These are phyloP conservation scores for Melanotaenia maccullochi DNA, from an alignment of 2,797 vertebrate genomes.

Conservation along the genomic window DNA sequence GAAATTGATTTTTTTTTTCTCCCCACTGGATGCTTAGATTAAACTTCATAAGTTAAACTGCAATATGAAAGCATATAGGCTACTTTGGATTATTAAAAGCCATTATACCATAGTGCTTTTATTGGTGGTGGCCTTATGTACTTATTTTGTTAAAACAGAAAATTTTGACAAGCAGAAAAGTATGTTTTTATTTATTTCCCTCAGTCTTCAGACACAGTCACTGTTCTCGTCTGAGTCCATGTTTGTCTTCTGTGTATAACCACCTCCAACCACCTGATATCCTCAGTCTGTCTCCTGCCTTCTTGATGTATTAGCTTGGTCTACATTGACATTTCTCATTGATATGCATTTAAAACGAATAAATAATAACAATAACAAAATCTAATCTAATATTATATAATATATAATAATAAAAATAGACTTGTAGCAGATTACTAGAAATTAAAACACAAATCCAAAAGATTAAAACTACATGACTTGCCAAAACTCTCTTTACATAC, in stretches of 20 bases:
- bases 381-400: too few relatives aligned
- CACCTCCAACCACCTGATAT: background rate
- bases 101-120: background rate
- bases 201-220: background rate
- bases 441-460: too few relatives aligned
- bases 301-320: background rate
- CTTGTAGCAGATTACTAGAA: too few relatives aligned
- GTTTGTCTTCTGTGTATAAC: slow-evolving; percentile 3
- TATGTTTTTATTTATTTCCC: background rate
- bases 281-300: background rate
- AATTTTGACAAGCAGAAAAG: background rate
- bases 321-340: background rate
- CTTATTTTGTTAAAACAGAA: background rate
- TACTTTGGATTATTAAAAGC: slow-evolving; percentile 22
- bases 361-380: too few relatives aligned
- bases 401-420: too few relatives aligned
- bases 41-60: slow-evolving; percentile 34
- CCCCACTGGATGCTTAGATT: slow-evolving; percentile 42
- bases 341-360: too few relatives aligned
- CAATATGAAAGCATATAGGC: slow-evolving; percentile 13
- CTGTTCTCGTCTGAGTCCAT: background rate
- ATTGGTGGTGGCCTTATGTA: background rate
- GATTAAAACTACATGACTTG: too few relatives aligned
- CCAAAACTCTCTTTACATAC: too few relatives aligned
- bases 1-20: slow-evolving; percentile 65